Percentiles rank a stretch among this genome's conserved stretches.
These are phyloP conservation scores for Leptopilina syphax DNA, from an alignment of 2,888 invertebrate genomes.

Conservation along the genomic window DNA sequence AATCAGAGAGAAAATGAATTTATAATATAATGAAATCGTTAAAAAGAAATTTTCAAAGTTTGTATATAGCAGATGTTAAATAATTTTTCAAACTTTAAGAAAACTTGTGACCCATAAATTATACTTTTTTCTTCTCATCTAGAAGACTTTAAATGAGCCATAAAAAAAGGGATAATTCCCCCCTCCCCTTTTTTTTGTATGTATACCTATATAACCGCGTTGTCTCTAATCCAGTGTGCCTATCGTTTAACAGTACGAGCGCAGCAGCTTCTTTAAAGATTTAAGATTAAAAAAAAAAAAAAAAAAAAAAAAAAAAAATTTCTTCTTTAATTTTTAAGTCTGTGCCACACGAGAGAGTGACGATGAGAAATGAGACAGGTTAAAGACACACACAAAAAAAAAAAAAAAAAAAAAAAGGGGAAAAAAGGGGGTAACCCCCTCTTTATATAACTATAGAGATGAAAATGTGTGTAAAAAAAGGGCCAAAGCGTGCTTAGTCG, in stretches of 20 bases:
- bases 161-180: constrained; percentile 14
- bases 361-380: constrained; percentile 45
- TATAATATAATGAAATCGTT: too few species aligned
- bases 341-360: neutral
- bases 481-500: constrained; percentile 48
- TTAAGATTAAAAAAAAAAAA: neutral
- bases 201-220: constrained; percentile 29
- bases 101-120: constrained; percentile 22
- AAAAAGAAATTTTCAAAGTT: too few species aligned
- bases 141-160: neutral
- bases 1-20: too few species aligned
- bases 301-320: too few species aligned
- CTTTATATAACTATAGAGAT: constrained; percentile 54
- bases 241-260: constrained; percentile 41
- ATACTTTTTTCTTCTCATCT: constrained; percentile 30
- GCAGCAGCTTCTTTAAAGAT: constrained; percentile 9
- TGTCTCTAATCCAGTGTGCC: constrained; percentile 34
- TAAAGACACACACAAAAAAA: constrained; percentile 36
- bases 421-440: neutral
- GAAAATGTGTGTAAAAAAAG: constrained; percentile 46
- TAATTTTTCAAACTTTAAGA: neutral
- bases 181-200: constrained; percentile 7
- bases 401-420: constrained; percentile 47
- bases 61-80: neutral
- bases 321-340: neutral